Evolutionary conservation across 2,797 vertebrate species (phyloP).

Genomic region (Macrochelys suwanniensis): DNA sequence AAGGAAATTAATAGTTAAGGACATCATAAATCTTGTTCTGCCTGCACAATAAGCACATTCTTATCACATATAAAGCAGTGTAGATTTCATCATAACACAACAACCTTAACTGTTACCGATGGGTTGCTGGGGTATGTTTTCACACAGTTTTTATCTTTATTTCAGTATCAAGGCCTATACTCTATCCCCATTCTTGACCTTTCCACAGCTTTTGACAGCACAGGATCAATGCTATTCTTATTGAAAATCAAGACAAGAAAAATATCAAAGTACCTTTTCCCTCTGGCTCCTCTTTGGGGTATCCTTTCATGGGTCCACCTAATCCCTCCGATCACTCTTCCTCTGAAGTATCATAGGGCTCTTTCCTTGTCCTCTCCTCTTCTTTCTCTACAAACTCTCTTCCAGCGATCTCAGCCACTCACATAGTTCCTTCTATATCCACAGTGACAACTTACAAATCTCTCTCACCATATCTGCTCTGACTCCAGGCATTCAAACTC

Average conservation of each 20-base stretch:
- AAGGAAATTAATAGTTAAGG: no score
- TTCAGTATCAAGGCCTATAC: accelerated
- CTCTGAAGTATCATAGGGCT: not conserved
- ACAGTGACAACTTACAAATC: not conserved
- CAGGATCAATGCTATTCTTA: not conserved
- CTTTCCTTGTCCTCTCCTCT: not conserved
- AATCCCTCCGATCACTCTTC: not conserved
- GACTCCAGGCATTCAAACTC: not conserved
- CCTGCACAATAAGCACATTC: accelerated
- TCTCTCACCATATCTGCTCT: not conserved
- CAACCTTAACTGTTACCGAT: not conserved
- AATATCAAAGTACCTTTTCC: not conserved
- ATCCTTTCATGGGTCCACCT: not conserved
- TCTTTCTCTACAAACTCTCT: not conserved
- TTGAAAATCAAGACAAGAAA: not conserved
- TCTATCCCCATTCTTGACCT: not conserved
- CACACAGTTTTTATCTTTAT: not conserved
- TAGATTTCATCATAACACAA: not conserved
- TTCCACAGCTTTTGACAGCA: not conserved
- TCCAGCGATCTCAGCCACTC: not conserved
- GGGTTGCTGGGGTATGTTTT: not conserved
- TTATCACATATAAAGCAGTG: not conserved
- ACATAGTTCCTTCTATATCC: not conserved
- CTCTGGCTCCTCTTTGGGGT: not conserved
- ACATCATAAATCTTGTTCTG: not conserved